Evolutionary conservation across 35 echinoderm and acorn worm species (phyloP).

Genomic region (Stichopus chloronotus): DNA sequence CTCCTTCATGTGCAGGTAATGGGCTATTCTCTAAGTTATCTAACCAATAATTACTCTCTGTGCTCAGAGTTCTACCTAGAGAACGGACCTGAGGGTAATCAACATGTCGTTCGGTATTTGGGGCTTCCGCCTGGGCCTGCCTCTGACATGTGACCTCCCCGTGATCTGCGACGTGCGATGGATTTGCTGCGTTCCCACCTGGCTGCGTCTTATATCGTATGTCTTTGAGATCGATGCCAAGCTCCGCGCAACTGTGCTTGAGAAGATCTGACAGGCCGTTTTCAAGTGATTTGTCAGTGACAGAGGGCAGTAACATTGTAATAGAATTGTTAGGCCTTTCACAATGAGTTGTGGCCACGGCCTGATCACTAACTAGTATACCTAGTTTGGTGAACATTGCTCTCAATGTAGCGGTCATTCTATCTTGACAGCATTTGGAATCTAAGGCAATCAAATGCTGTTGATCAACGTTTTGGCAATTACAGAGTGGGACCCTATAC

Average conservation of each 20-base stretch:
- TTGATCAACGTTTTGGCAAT: not conserved
- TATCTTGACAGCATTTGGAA: not conserved
- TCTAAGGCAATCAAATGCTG: not conserved
- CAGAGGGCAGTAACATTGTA: constrained; percentile 13
- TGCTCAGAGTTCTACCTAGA: not conserved
- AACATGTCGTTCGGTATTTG: not conserved
- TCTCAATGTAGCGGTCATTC: constrained; percentile 24
- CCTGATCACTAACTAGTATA: not conserved
- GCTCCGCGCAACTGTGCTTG: not conserved
- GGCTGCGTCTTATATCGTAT: not conserved
- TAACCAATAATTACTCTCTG: not conserved
- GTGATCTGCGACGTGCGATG: not conserved
- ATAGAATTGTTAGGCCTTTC: not conserved
- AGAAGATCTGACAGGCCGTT: not conserved
- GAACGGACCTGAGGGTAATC: not conserved
- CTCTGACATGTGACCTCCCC: not conserved
- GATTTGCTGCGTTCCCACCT: too few species aligned
- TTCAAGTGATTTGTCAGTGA: too few species aligned
- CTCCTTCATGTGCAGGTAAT: not conserved
- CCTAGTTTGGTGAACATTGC: not conserved
- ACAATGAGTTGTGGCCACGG: not conserved
- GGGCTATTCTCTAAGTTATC: not conserved
- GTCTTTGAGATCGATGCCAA: not conserved
- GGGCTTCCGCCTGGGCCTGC: not conserved
- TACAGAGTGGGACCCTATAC: constrained; percentile 33